These are phyloP conservation scores for Thecophora atra DNA, from an alignment of 2,888 invertebrate species.

Conservation along the genomic window DNA sequence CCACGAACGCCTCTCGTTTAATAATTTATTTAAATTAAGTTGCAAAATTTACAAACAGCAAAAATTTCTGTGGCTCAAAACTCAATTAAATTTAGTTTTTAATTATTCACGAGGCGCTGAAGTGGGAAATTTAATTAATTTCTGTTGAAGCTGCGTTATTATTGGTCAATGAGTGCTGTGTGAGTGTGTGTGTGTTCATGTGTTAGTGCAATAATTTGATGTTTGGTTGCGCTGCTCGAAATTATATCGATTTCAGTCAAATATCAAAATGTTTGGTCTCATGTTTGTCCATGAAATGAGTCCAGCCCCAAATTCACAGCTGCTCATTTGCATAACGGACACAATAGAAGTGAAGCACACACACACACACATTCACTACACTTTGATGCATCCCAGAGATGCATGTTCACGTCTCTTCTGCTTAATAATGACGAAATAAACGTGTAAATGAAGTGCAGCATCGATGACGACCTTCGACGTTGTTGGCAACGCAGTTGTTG, in stretches of 20 bases:
- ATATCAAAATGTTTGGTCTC: conserved; percentile 31
- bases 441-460: not conserved
- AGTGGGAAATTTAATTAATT: not conserved
- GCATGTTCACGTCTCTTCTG: not conserved
- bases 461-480: not conserved
- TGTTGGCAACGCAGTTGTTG: no score
- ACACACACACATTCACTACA: not conserved
- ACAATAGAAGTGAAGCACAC: conserved; percentile 16
- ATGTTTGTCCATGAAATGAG: conserved; percentile 30
- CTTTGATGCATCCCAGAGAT: not conserved
- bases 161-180: conserved; percentile 11
- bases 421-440: not conserved
- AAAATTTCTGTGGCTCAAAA: no score
- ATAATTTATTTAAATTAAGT: not conserved
- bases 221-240: conserved; percentile 22
- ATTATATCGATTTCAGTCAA: conserved; percentile 36
- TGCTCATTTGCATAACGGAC: conserved; percentile 33
- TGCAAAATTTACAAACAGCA: not conserved
- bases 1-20: not conserved
- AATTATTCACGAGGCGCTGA: no score
- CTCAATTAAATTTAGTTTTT: no score
- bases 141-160: not conserved
- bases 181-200: not conserved
- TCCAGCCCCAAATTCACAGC: conserved; percentile 13
- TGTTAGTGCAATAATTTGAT: conserved; percentile 20